Percentiles rank a stretch among this genome's conserved stretches.
Evolutionary conservation across 2,113 vertebrate species (phyloP).

Genomic region (Uropsilus gracilis): DNA sequence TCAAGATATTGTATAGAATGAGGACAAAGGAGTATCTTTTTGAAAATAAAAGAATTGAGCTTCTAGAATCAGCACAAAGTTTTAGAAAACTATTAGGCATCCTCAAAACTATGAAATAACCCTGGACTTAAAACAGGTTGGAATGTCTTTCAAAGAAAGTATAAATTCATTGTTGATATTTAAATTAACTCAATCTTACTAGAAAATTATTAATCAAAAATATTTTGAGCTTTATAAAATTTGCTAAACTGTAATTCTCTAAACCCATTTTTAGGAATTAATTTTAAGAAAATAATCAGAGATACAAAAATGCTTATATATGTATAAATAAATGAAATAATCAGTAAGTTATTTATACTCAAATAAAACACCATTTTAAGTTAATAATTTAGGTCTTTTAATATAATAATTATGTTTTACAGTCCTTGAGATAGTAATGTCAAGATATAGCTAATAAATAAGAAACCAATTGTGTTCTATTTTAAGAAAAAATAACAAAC

Average conservation of each 20-base stretch:
- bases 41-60: background rate
- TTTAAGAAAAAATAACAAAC: slow-evolving; percentile 21
- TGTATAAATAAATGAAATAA: background rate
- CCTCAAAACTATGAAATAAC: background rate
- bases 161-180: background rate
- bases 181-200: slow-evolving; percentile 1
- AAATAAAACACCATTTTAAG: background rate
- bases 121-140: background rate
- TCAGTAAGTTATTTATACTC: background rate
- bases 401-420: slow-evolving; percentile 3
- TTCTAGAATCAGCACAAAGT: background rate
- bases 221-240: slow-evolving; percentile 17
- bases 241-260: background rate
- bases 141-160: background rate
- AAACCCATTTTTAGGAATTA: background rate
- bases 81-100: background rate
- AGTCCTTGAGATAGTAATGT: background rate
- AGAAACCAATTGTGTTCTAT: background rate
- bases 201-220: slow-evolving; percentile 33
- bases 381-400: background rate
- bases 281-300: slow-evolving; percentile 17
- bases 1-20: background rate
- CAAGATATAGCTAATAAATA: slow-evolving; percentile 3
- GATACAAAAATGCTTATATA: background rate
- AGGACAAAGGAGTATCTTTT: background rate